Conservation (phyloP, 2,888 invertebrate species). For the Subacronicta megacephala region DNA sequence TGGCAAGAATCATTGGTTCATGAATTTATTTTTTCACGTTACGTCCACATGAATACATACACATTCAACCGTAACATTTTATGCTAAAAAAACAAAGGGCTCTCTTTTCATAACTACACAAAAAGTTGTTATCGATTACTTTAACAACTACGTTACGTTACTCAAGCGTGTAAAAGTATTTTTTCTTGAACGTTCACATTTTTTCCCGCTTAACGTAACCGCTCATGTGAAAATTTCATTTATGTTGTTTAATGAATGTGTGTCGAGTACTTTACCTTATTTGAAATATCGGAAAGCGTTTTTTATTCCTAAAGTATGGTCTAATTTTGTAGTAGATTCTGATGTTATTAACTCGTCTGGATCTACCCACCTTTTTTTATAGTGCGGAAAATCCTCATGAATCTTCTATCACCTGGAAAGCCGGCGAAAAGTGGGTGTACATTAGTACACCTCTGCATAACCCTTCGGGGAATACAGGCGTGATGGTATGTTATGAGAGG, state of each 20-base stretch:
- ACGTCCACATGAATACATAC: slow-evolving; percentile 55
- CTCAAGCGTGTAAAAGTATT: slow-evolving; percentile 25
- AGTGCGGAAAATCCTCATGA: too few relatives aligned
- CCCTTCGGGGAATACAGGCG: too few relatives aligned
- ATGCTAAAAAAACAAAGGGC: slow-evolving; percentile 11
- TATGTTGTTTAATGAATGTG: slow-evolving; percentile 35
- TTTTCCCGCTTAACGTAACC: slow-evolving; percentile 32
- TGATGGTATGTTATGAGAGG: too few relatives aligned
- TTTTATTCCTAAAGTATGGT: neutral
- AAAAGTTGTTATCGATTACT: slow-evolving; percentile 22
- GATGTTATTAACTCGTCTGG: too few relatives aligned
- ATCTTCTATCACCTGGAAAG: too few relatives aligned
- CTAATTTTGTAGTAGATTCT: too few relatives aligned
- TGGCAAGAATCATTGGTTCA: slow-evolving; percentile 71
- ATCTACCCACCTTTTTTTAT: too few relatives aligned
- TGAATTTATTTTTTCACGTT: slow-evolving; percentile 73
- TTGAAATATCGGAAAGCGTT: neutral
- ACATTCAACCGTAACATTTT: slow-evolving; percentile 27
- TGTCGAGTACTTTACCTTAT: slow-evolving; percentile 1
- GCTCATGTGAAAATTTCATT: slow-evolving; percentile 38
- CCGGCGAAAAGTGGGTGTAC: too few relatives aligned
- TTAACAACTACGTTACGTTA: slow-evolving; percentile 17
- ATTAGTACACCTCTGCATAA: too few relatives aligned
- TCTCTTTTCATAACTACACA: slow-evolving; percentile 1
- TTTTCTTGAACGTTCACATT: slow-evolving; percentile 29